phyloP scores from a whole-genome alignment of 2,888 invertebrate genomes.

The Calameuta pallipes region DNA sequence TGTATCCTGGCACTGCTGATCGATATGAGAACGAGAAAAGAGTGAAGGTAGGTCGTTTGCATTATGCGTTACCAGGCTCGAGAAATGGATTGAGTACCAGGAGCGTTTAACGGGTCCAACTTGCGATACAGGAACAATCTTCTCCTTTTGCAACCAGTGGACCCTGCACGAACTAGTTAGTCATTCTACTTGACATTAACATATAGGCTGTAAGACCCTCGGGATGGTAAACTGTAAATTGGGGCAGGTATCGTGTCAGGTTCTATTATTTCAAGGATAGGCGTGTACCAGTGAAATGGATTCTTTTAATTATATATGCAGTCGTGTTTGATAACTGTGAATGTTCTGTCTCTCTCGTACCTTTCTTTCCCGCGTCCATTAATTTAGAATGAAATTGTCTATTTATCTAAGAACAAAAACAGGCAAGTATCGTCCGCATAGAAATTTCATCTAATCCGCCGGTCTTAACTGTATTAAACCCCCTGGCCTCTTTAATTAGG shows the following conservation, averaged over 20 bases:
- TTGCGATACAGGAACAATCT: background rate
- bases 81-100: background rate
- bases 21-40: background rate
- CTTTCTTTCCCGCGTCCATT: background rate
- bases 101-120: slow-evolving; percentile 3
- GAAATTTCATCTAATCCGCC: background rate
- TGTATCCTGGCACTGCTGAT: background rate
- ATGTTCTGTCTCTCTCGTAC: background rate
- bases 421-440: background rate
- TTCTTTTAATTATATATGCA: background rate
- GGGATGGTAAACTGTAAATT: slow-evolving; percentile 43
- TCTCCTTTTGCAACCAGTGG: slow-evolving; percentile 39
- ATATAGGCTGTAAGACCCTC: slow-evolving; percentile 44
- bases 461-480: slow-evolving; percentile 12
- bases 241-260: slow-evolving; percentile 10
- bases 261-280: background rate
- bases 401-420: background rate
- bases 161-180: slow-evolving; percentile 45
- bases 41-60: background rate
- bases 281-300: background rate
- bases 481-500: slow-evolving; percentile 18
- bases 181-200: slow-evolving; percentile 50
- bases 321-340: background rate
- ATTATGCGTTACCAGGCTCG: background rate
- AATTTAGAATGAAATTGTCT: background rate